A percentile compares a stretch with the other conserved stretches of the same genome.
phyloP scores from a whole-genome alignment of 1,140 invertebrate species.

The Drosophila triauraria region DNA sequence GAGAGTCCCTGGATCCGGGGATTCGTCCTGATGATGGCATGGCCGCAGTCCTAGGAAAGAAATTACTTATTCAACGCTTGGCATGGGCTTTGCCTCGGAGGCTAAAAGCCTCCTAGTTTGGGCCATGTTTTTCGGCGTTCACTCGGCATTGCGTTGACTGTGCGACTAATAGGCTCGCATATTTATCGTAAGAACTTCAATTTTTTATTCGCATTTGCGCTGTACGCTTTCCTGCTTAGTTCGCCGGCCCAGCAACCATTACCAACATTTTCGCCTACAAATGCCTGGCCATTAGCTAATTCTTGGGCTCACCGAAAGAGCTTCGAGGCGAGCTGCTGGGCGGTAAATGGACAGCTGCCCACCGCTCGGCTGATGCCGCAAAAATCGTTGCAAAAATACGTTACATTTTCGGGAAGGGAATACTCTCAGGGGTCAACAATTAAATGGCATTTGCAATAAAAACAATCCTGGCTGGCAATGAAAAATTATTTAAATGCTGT shows the following conservation, averaged over 20 bases:
- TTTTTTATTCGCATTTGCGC: constrained; percentile 69
- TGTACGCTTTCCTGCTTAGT: constrained; percentile 62
- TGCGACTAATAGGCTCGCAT: constrained; percentile 72
- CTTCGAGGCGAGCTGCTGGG: constrained; percentile 1
- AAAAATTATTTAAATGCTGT: constrained; percentile 77
- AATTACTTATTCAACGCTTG: constrained; percentile 73
- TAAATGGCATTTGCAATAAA: constrained; percentile 78
- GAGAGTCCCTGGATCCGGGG: constrained; percentile 7
- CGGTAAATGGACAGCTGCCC: constrained; percentile 23
- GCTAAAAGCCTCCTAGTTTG: constrained; percentile 39
- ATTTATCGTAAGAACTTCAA: constrained; percentile 78
- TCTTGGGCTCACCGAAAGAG: constrained; percentile 36
- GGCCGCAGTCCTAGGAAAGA: constrained; percentile 13
- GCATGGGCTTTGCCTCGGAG: constrained; percentile 31
- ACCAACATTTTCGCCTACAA: constrained; percentile 61
- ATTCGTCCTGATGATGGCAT: constrained; percentile 16
- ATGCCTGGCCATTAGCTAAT: constrained; percentile 57
- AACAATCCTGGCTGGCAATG: constrained; percentile 60
- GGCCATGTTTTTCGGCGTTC: constrained; percentile 13
- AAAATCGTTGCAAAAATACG: constrained; percentile 49
- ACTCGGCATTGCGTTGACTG: constrained; percentile 36
- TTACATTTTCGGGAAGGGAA: constrained; percentile 50
- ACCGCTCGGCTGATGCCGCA: constrained; percentile 30
- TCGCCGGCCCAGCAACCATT: constrained; percentile 47
- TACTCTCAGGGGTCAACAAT: constrained; percentile 68